Conservation (phyloP, 1,140 invertebrate species). For the Battus philenor region DNA sequence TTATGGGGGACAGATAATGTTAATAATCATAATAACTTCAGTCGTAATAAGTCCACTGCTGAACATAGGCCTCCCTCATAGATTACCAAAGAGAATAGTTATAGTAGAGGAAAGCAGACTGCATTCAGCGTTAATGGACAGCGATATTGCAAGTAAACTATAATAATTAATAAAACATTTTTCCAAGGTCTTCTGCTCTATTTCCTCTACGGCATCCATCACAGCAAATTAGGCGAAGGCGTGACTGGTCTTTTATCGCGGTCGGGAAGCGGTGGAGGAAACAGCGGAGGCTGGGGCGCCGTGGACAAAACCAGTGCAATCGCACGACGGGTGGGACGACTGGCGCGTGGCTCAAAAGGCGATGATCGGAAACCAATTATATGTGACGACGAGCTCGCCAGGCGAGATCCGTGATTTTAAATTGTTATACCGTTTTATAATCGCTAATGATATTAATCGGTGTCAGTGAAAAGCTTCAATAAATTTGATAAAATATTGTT, state of each 20-base stretch:
- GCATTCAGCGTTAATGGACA: too few species aligned
- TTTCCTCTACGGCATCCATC: conserved; percentile 91
- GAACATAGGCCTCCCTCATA: too few species aligned
- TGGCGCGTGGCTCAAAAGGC: conserved; percentile 52
- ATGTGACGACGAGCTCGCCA: conserved; percentile 56
- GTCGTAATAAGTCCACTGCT: too few species aligned
- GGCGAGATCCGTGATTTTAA: conserved; percentile 62
- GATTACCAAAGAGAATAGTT: too few species aligned
- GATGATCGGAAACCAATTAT: conserved; percentile 68
- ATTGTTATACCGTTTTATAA: too few species aligned
- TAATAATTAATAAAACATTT: conserved; percentile 18
- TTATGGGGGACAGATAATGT: too few species aligned
- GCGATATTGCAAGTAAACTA: too few species aligned
- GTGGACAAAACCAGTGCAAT: conserved; percentile 61
- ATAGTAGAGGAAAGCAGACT: too few species aligned
- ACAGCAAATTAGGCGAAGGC: conserved; percentile 88
- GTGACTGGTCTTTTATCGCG: conserved; percentile 55
- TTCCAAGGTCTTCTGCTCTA: conserved; percentile 88
- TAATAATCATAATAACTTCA: too few species aligned
- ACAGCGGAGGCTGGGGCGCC: conserved; percentile 54
- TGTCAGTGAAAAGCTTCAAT: too few species aligned
- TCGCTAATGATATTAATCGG: too few species aligned
- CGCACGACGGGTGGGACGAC: conserved; percentile 45
- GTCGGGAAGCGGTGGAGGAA: conserved; percentile 46
- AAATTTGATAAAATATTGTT: too few species aligned